phyloP scores from a whole-genome alignment of 2,888 invertebrate species.

The Ophion slaviceki region DNA sequence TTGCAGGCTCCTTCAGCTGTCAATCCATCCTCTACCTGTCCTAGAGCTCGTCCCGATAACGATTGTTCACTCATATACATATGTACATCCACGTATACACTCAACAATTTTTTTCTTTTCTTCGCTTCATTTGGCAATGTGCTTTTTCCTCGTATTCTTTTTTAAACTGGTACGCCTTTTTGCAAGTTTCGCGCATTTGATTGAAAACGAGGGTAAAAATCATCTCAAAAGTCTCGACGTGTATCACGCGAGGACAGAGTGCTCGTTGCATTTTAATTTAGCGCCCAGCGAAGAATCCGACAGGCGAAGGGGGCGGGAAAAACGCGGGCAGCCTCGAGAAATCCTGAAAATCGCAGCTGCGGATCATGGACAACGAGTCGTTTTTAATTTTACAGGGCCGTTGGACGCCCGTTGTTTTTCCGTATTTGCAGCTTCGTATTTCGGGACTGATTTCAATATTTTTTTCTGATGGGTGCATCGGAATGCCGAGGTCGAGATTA shows the following conservation, averaged over 20 bases:
- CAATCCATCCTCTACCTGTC: slow-evolving; percentile 52
- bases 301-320: background rate
- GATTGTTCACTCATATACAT: slow-evolving; percentile 14
- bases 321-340: background rate
- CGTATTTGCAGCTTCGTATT: no score
- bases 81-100: background rate
- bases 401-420: no score
- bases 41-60: slow-evolving; percentile 27
- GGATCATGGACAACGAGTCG: background rate
- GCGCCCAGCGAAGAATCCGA: background rate
- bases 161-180: background rate
- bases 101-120: background rate
- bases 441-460: no score
- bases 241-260: background rate
- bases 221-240: no score
- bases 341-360: background rate
- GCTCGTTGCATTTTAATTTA: background rate
- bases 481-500: no score
- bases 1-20: slow-evolving; percentile 58
- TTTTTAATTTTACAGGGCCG: no score
- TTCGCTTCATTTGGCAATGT: background rate
- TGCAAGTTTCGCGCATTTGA: background rate
- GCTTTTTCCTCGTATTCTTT: slow-evolving; percentile 2
- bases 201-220: background rate
- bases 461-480: no score